Base-by-base conservation (phyloP, 2,797 vertebrate genomes). In the Loriculus beryllinus region DNA sequence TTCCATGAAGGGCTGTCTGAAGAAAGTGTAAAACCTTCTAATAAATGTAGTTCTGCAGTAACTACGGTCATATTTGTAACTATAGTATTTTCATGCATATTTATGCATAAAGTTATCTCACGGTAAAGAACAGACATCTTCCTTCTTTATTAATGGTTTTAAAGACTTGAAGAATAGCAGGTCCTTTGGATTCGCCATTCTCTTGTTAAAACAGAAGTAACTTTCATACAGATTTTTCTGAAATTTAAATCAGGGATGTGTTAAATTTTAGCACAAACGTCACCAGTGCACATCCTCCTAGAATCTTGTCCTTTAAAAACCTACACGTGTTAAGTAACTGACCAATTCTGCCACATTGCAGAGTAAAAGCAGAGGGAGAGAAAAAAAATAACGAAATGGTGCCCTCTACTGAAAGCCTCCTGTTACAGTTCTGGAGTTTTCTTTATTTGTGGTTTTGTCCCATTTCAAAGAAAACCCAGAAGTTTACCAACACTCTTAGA, bases 21-120 rank as follows among this genome's bases (percentile, higher is more conserved):
- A 88, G 14, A 57, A 70, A 77, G 6, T 10, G 15, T 23, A 90
- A 83, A 83, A 65, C 3, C 42, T 76, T 29, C 25, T 23, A 87
- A 28, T 45, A 69, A 54, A 62, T 21, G 23, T 11, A 5, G 59
- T 62, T 49, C 25, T 90, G 16, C 12, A 62, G 28, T 31, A 86
- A 42, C 26, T 42, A 22, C 12, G 6, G 12, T 64, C 4, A 12
- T 19, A 80, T 35, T 57, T 19, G 3, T 35, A 64, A 45, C 49
- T 22, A 77, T 0, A 23, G 1, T 9, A 83, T 59, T 74, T 81
- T 74, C 42, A 40, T 0, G 0, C 1, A 0, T 47, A 75, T 23
- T 37, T 76, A 51, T 6, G 16, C 9, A 37, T 47, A 28, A n/a
- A 84, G 25, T 33, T 59, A 62, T 54, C 67, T 54, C 35, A 83